Conservation (phyloP, 2,113 vertebrate species). For the Daubentonia madagascariensis region DNA sequence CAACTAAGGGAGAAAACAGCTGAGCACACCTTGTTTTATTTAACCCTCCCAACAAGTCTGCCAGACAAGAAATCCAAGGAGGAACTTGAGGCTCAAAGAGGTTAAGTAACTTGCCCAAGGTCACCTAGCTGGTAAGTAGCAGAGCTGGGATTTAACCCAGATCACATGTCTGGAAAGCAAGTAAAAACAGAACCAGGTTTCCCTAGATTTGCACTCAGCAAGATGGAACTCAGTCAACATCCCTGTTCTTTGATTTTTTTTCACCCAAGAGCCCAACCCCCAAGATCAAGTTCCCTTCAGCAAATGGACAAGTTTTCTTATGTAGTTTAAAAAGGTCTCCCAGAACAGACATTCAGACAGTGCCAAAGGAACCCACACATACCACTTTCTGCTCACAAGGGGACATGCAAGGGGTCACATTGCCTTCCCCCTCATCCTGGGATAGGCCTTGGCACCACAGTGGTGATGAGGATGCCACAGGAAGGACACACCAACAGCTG, state of each 20-base stretch:
- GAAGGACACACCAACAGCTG: background rate
- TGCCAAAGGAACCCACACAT: background rate
- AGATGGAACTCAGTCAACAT: background rate
- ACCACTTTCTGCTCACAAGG: background rate
- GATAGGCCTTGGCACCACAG: background rate
- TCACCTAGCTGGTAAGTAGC: slow-evolving; percentile 12
- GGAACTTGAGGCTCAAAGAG: slow-evolving; percentile 36
- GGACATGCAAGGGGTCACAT: background rate
- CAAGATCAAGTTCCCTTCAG: slow-evolving; percentile 28
- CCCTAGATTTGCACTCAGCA: background rate
- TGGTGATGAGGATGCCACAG: background rate
- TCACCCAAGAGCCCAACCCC: background rate
- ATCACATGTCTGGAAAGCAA: slow-evolving; percentile 41
- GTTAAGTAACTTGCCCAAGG: slow-evolving; percentile 34
- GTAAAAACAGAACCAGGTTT: slow-evolving; percentile 32
- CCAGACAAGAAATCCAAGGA: slow-evolving; percentile 50
- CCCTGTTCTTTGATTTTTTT: slow-evolving; percentile 31
- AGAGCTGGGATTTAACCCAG: slow-evolving; percentile 39
- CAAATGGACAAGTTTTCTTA: background rate
- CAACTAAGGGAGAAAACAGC: background rate
- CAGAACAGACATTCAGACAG: background rate
- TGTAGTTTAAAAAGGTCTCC: background rate
- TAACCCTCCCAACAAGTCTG: slow-evolving; percentile 27
- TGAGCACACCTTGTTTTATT: background rate
- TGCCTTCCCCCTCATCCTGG: background rate